A percentile compares a stretch with the other conserved stretches of the same genome.
phyloP scores from a whole-genome alignment of 1,140 invertebrate species.

The Caenorhabditis remanei region DNA sequence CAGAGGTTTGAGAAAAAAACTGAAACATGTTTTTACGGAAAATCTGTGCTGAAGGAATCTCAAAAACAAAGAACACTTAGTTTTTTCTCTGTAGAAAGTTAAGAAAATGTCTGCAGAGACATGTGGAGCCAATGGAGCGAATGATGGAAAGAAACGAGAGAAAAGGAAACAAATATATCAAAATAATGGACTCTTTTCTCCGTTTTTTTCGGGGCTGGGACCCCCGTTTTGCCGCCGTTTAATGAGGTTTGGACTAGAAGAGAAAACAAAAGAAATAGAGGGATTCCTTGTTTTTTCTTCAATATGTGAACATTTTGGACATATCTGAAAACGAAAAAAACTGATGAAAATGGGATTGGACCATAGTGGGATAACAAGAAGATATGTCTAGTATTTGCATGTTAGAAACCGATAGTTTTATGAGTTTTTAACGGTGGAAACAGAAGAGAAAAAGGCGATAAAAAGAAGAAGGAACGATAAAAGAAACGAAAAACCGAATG shows the following conservation, averaged over 20 bases:
- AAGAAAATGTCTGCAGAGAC: constrained; percentile 15
- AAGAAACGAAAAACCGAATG: not conserved
- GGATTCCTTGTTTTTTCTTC: not conserved
- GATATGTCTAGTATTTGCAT: constrained; percentile 5
- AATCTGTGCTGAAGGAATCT: not conserved
- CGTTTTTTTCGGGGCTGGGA: constrained; percentile 46
- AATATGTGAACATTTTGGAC: not conserved
- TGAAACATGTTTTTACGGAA: not conserved
- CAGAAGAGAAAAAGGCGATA: not conserved
- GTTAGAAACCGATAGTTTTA: constrained; percentile 36
- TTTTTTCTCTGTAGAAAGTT: not conserved
- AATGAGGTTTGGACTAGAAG: constrained; percentile 39
- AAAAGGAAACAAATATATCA: constrained; percentile 52
- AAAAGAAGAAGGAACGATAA: not conserved
- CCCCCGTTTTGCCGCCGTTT: constrained; percentile 46
- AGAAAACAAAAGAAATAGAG: not conserved
- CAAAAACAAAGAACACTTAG: constrained; percentile 26
- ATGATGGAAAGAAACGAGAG: constrained; percentile 4
- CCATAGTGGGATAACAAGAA: not conserved
- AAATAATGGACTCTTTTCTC: constrained; percentile 54
- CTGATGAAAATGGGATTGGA: not conserved
- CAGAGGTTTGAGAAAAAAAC: not conserved
- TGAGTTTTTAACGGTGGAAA: constrained; percentile 42
- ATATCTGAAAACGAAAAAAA: not conserved
- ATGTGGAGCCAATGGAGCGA: constrained; percentile 49